Percentiles rank a stretch among this genome's conserved stretches.
phyloP scores from a whole-genome alignment of 2,888 invertebrate species.

The Synergus umbraculus region DNA sequence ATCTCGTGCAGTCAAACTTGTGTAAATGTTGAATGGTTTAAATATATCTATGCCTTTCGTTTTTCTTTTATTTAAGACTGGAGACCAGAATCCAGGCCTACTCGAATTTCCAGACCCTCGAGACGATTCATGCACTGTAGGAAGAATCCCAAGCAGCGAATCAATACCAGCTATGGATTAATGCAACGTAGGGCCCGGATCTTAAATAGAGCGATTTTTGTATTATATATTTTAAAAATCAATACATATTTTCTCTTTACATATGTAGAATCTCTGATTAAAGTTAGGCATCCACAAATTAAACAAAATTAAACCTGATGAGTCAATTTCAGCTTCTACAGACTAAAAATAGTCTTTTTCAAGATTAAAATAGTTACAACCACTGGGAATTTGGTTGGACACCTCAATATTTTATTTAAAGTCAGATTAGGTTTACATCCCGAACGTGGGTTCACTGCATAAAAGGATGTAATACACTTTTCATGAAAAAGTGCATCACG shows the following conservation, averaged over 20 bases:
- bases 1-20: neutral
- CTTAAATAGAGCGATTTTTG: neutral
- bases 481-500: constrained; percentile 9
- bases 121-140: neutral
- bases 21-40: neutral
- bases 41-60: neutral
- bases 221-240: neutral
- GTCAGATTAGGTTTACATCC: neutral
- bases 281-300: neutral
- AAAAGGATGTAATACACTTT: neutral
- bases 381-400: neutral
- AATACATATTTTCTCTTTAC: neutral
- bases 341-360: neutral
- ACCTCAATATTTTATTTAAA: constrained; percentile 12
- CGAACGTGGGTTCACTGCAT: neutral
- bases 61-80: constrained; percentile 7
- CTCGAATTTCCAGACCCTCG: neutral
- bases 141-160: constrained; percentile 7
- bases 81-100: neutral
- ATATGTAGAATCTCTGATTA: neutral
- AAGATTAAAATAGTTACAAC: neutral
- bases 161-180: constrained; percentile 3
- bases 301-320: neutral
- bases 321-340: neutral
- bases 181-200: neutral